Evolutionary conservation across 2,113 vertebrate species (phyloP), one percentile per base, ranked within the genome.

Genomic region (Gadus chalcogrammus): DNA sequence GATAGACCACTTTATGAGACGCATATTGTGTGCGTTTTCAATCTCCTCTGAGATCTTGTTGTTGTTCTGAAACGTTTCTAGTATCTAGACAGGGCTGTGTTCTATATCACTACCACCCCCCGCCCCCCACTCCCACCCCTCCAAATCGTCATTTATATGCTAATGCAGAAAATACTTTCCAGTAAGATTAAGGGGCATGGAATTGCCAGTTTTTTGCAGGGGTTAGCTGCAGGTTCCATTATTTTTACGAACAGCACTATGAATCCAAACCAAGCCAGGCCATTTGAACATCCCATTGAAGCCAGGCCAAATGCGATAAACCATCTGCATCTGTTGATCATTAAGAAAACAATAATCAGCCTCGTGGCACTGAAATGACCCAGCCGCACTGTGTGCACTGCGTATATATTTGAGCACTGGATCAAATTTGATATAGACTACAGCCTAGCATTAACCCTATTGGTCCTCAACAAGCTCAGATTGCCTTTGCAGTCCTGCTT

Each of bases 321-420:
- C 62, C 56, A 65, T 78, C 42, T 72, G 65, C 77, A 84, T 83
- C 75, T 87, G 79, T 20, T 76, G 68, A 83, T 83, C 42, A 48
- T 31, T 48, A 74, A 83, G 76, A 84, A 76, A 75, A 73, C 22
- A 85, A 86, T 82, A 76, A 78, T 77, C 58, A 80, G 70, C 27
- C 48, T 64, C 72, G 81, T 53, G 66, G 67, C 75, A 84, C 42
- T 58, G 4, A 79, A 80, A 78, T 70, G 48, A 70, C 73, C 64
- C 61, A 63, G 64, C 31, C 0, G 52, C 71, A 31, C 31, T 31
- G 31, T 31, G 31, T 31, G 31, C 31, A 31, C 31, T 6, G 77
- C 28, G 27, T 58, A 64, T 71, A 68, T 67, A 71, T 71, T 58
- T 16, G 15, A 60, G 65, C 73, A 64, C 80, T 81, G 60, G 62